These are phyloP conservation scores for Enoplosus armatus DNA, from an alignment of 2,797 vertebrate genomes.

Conservation along the genomic window DNA sequence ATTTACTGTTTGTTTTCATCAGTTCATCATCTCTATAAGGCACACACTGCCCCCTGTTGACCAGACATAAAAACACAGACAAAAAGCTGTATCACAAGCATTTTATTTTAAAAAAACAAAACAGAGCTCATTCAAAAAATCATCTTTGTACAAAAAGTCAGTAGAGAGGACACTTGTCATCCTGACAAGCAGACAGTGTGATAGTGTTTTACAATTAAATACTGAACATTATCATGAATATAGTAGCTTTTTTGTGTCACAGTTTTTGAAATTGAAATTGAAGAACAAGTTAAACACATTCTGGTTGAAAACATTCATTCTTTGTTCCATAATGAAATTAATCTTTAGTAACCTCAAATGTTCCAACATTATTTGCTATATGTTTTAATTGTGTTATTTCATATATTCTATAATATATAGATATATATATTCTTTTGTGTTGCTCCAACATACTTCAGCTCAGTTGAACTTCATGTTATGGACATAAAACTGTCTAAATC, in stretches of 20 bases:
- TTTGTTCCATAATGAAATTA: constrained; percentile 23
- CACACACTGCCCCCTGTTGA: constrained; percentile 63
- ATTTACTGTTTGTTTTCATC: neutral
- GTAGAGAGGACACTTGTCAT: constrained; percentile 42
- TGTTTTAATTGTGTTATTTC: neutral
- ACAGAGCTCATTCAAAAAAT: constrained; percentile 25
- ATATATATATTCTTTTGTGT: neutral
- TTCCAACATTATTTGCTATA: neutral
- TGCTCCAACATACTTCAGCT: constrained; percentile 6
- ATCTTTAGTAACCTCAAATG: neutral
- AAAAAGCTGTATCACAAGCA: neutral
- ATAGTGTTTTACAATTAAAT: constrained; percentile 23
- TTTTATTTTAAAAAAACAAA: constrained; percentile 46
- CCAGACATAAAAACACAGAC: constrained; percentile 1
- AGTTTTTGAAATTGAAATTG: constrained; percentile 15
- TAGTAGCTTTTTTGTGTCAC: constrained; percentile 17
- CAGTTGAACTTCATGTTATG: neutral
- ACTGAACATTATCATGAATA: neutral
- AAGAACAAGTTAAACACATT: constrained; percentile 6
- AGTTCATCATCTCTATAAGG: neutral
- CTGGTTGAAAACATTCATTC: neutral
- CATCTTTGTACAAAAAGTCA: constrained; percentile 48
- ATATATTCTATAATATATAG: constrained; percentile 12
- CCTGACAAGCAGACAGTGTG: neutral
- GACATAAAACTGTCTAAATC: constrained; percentile 34